Percentiles rank a stretch among this genome's conserved stretches.
Evolutionary conservation across 2,888 invertebrate species (phyloP).

Genomic region (Dascillus cervinus): DNA sequence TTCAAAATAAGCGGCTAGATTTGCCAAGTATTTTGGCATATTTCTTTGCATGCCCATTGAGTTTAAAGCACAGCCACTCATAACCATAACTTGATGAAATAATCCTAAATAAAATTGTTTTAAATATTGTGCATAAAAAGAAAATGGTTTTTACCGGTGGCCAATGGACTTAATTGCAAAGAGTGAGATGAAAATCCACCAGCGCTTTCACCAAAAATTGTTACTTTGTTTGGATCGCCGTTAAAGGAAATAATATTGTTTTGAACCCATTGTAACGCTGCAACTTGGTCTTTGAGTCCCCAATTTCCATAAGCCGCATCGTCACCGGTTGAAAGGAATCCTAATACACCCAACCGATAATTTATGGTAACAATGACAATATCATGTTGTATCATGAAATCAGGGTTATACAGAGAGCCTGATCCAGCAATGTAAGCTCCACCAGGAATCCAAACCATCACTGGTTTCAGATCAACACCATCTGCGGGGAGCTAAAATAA

Average conservation of each 20-base stretch:
- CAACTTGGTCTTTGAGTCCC: not conserved
- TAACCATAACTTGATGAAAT: not conserved
- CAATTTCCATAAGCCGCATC: not conserved
- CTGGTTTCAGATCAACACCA: not conserved
- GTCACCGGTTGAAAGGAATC: not conserved
- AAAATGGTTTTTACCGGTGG: not conserved
- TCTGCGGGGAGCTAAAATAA: no score
- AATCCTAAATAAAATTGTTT: no score
- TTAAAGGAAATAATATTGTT: not conserved
- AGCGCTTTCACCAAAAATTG: not conserved
- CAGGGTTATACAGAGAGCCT: not conserved
- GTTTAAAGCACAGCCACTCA: not conserved
- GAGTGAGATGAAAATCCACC: not conserved
- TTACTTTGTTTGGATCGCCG: not conserved
- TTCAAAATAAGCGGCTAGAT: no score
- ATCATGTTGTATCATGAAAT: not conserved
- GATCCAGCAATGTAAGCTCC: not conserved
- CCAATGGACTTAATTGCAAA: not conserved
- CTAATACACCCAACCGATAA: not conserved
- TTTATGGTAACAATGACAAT: not conserved
- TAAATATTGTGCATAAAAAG: no score
- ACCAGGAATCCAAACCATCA: not conserved
- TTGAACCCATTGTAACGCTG: not conserved
- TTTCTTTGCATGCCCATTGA: not conserved
- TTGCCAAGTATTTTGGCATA: no score